Conservation (phyloP, 2,888 invertebrate species). For the Mimachlamys varia region DNA sequence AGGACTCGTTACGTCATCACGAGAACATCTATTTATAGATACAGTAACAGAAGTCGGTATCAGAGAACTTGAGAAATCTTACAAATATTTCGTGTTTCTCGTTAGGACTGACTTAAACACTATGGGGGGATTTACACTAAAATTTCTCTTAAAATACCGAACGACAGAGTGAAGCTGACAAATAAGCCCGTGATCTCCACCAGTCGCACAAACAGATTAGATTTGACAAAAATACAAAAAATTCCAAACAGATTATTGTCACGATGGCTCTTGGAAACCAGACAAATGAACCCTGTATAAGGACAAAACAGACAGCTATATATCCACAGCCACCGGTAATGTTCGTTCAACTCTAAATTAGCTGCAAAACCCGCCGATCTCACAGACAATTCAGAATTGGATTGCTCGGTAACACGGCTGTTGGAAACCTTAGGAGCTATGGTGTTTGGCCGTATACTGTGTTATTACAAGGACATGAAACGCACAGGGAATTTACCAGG, state of each 20-base stretch:
- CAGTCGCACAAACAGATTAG: background rate
- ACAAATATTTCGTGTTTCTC: too few relatives aligned
- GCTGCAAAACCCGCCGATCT: background rate
- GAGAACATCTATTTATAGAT: too few relatives aligned
- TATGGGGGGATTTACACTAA: too few relatives aligned
- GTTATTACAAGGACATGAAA: background rate
- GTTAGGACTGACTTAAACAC: too few relatives aligned
- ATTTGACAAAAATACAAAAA: background rate
- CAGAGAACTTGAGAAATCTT: too few relatives aligned
- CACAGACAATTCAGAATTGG: constrained; percentile 3
- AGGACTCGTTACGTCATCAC: too few relatives aligned
- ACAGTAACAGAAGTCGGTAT: too few relatives aligned
- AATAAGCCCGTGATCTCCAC: background rate
- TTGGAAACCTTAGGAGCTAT: background rate
- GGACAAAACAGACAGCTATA: background rate
- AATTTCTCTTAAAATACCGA: background rate
- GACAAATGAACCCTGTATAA: background rate
- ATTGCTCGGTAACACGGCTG: background rate
- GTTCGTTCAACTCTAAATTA: background rate
- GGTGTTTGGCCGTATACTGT: background rate
- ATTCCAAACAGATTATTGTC: background rate
- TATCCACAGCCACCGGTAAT: background rate
- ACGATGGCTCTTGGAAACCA: background rate
- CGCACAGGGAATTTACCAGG: background rate
- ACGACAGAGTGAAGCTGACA: background rate